Evolutionary conservation across 2,888 invertebrate species (phyloP), one percentile per base, ranked within the genome.

Genomic region (Leucophenga maculata): DNA sequence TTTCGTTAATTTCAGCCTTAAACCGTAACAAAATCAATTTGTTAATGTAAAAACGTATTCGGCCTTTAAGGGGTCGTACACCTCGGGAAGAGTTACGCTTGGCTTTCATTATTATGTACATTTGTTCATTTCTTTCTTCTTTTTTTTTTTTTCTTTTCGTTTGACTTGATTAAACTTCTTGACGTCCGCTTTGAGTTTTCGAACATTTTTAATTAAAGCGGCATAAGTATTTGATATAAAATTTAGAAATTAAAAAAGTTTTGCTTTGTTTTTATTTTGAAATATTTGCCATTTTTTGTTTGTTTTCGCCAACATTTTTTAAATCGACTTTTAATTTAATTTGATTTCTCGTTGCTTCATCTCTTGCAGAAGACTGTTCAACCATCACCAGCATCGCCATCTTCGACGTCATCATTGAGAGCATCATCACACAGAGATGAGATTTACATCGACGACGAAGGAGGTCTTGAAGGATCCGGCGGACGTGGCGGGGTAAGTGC

Each of bases 381-480:
- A 82, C 79, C 85, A 67, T 83, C 84, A 69, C 78, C 82, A 71
- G 74, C 75, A 78, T 79, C 84, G 75, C 77, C 82, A 69, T 71
- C 78, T 72, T 72, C 84, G 67, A 77, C 80, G 69, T 76, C 73
- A 73, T 75, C 82, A 69, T 71, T 75, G n/a, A n/a, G n/a, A n/a
- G n/a, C n/a, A n/a, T n/a, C n/a, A 74, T 80, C 84, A 74, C 77
- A 85, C 62, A 82, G 83, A 76, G 88, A 88, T 83, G 93, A 94
- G 86, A 91, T 93, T 81, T 94, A 93, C 89, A 91, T 94, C 86
- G 94, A 94, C 89, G 94, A 94, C 89, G 94, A 93, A 84, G 92
- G 91, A 83, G 91, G 3, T 32, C 8, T 93, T 83, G 94, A 94
- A 86, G 93, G 93, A 72, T 93, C 93, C 79, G 92, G 93, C 78